These are phyloP conservation scores for Nothocercus julius DNA, from an alignment of 2,113 vertebrate genomes.

Conservation along the genomic window DNA sequence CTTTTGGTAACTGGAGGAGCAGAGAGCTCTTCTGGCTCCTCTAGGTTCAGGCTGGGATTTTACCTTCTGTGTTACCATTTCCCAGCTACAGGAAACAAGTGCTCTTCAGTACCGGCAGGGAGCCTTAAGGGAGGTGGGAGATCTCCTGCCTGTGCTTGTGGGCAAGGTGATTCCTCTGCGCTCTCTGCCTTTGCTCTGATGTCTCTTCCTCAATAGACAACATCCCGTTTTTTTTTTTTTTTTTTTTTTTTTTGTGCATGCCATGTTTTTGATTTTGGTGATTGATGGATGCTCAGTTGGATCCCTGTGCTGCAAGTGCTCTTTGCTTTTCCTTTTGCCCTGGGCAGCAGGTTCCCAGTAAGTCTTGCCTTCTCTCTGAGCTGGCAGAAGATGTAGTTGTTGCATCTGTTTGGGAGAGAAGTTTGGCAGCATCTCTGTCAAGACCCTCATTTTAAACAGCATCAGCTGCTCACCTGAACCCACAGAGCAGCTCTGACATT, in stretches of 20 bases:
- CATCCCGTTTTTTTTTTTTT: not conserved
- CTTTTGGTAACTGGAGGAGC: not conserved
- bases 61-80: not conserved
- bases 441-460: not conserved
- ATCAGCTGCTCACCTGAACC: not conserved
- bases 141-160: not conserved
- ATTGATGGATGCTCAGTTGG: not conserved
- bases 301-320: not conserved
- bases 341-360: not conserved
- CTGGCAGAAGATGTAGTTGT: not conserved
- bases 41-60: not conserved
- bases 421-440: not conserved
- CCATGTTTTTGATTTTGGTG: not conserved
- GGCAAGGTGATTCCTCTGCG: not conserved
- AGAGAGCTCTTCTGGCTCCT: not conserved
- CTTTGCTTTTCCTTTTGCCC: not conserved
- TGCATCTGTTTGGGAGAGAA: not conserved
- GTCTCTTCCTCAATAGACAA: not conserved
- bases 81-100: not conserved
- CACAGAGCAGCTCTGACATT: too few species aligned
- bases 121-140: not conserved
- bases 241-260: not conserved
- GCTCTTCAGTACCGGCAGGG: not conserved
- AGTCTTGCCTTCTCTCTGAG: not conserved
- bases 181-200: not conserved